Conservation (phyloP, 64 coral and sea anemone genomes). For the Dendronephthya gigantea region DNA sequence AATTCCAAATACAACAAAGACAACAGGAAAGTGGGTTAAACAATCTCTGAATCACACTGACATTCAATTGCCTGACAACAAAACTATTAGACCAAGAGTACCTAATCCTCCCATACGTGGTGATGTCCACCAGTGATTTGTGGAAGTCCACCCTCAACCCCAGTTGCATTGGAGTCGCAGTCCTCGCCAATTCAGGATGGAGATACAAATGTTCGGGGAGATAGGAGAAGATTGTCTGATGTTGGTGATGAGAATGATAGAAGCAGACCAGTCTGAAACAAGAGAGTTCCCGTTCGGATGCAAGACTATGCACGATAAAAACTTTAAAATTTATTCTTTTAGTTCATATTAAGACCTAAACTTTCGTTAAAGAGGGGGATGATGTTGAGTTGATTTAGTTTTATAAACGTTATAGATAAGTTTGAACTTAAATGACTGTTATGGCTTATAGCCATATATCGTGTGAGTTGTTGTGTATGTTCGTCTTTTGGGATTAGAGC, state of each 20-base stretch:
- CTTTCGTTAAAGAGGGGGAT: background rate
- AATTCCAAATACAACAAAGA: background rate
- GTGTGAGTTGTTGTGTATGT: too few species aligned
- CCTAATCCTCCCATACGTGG: background rate
- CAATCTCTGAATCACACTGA: background rate
- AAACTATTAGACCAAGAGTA: background rate
- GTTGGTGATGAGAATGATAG: background rate
- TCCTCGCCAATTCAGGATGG: background rate
- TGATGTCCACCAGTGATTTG: background rate
- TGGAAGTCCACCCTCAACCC: background rate
- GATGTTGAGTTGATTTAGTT: constrained; percentile 1
- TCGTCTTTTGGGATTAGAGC: too few species aligned
- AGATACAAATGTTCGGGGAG: background rate
- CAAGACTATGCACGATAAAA: background rate
- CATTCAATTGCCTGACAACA: background rate
- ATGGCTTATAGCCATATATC: too few species aligned
- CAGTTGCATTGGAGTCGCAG: background rate
- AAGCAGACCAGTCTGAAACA: background rate
- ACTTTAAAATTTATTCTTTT: background rate
- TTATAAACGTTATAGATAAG: too few species aligned
- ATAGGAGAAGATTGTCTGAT: background rate
- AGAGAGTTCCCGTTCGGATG: background rate
- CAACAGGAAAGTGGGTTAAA: background rate
- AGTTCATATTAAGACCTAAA: background rate
- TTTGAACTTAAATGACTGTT: too few species aligned